Conservation (phyloP, 2,113 vertebrate genomes). For the Carlito syrichta region DNA sequence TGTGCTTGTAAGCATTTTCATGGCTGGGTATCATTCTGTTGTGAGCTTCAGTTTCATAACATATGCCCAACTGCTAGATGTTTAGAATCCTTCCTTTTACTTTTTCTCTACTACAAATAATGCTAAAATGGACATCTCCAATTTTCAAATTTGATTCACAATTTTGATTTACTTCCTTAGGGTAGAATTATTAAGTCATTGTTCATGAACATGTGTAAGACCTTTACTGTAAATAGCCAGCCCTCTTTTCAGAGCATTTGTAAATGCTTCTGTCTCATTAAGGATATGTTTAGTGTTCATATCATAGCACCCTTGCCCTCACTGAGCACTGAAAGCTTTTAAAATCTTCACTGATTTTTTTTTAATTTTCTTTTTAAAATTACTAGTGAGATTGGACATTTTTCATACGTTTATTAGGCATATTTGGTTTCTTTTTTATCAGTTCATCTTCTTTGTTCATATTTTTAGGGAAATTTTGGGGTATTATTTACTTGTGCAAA, state of each 20-base stretch:
- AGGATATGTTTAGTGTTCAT: not conserved
- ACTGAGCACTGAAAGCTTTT: not conserved
- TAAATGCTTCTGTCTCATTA: not conserved
- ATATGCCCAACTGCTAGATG: not conserved
- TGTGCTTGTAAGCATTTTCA: not conserved
- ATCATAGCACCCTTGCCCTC: not conserved
- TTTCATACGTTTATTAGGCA: not conserved
- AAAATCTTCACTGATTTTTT: not conserved
- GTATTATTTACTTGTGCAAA: not conserved
- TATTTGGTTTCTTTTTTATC: conserved; percentile 19
- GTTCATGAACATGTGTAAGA: not conserved
- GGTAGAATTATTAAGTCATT: not conserved
- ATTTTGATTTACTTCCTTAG: conserved; percentile 15
- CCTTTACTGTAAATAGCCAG: not conserved
- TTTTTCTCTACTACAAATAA: not conserved
- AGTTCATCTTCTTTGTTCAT: not conserved
- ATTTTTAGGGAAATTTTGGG: not conserved
- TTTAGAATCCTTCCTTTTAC: not conserved
- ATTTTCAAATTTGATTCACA: not conserved
- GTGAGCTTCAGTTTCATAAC: not conserved
- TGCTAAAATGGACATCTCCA: not conserved
- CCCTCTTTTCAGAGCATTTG: not conserved
- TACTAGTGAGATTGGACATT: not conserved
- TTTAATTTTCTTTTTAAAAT: not conserved
- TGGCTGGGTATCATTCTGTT: not conserved